Conservation (phyloP, 2,888 invertebrate species). For the Cosmia trapezina region DNA sequence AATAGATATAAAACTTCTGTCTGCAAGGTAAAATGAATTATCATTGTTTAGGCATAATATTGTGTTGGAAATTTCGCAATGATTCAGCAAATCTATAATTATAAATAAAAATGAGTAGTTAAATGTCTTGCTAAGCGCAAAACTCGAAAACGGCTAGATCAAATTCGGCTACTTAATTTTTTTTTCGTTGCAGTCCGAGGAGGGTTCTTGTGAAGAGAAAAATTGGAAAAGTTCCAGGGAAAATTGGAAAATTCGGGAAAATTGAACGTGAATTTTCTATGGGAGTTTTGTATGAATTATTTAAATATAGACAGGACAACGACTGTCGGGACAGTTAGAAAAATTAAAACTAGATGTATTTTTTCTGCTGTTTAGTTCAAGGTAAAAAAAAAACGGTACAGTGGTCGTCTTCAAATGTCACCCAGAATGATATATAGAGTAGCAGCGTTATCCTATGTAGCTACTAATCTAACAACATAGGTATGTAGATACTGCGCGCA, state of each 20-base stretch:
- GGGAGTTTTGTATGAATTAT: too few relatives aligned
- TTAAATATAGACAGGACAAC: too few relatives aligned
- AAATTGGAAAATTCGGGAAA: too few relatives aligned
- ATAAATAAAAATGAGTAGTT: neutral
- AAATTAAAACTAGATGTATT: too few relatives aligned
- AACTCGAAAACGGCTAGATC: too few relatives aligned
- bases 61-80: slow-evolving; percentile 43
- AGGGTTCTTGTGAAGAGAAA: too few relatives aligned
- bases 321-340: too few relatives aligned
- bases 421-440: neutral
- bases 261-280: too few relatives aligned
- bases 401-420: neutral
- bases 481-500: neutral
- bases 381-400: neutral
- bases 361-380: neutral
- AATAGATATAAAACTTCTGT: slow-evolving; percentile 33
- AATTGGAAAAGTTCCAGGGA: too few relatives aligned
- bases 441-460: neutral
- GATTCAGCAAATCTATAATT: slow-evolving; percentile 8
- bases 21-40: slow-evolving; percentile 63
- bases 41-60: slow-evolving; percentile 43
- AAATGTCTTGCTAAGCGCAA: too few relatives aligned
- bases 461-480: neutral
- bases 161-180: too few relatives aligned
- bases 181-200: too few relatives aligned